These are phyloP conservation scores for Monopis laevigella DNA, from an alignment of 2,888 invertebrate genomes.

Conservation along the genomic window DNA sequence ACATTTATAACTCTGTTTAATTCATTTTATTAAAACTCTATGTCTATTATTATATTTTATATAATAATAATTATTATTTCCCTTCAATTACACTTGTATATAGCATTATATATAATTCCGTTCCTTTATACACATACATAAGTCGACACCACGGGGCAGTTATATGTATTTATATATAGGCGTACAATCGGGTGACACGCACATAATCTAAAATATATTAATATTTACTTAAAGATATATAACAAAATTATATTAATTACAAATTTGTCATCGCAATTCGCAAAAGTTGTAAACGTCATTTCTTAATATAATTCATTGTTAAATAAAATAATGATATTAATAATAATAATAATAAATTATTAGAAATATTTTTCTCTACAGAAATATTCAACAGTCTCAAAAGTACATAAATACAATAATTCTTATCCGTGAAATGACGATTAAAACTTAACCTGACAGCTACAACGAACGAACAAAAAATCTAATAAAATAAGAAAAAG, in stretches of 20 bases:
- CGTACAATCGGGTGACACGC: conserved; percentile 2
- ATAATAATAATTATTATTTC: conserved; percentile 61
- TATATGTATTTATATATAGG: not conserved
- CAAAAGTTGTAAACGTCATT: not conserved
- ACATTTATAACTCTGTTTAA: conserved; percentile 55
- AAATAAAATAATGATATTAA: not conserved
- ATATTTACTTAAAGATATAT: conserved; percentile 4
- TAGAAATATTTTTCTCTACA: conserved; percentile 27
- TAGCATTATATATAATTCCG: conserved; percentile 22
- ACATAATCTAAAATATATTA: not conserved
- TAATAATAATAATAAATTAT: not conserved
- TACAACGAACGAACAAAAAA: conserved; percentile 19
- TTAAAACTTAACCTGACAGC: not conserved
- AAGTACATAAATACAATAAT: conserved; percentile 60
- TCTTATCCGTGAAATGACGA: conserved; percentile 1
- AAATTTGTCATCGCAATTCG: not conserved
- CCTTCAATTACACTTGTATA: conserved; percentile 50
- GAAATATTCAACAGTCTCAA: conserved; percentile 65
- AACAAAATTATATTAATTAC: conserved; percentile 6
- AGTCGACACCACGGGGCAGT: no score
- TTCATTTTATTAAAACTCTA: conserved; percentile 65
- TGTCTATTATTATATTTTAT: conserved; percentile 62
- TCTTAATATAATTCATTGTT: not conserved
- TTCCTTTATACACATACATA: conserved; percentile 35
- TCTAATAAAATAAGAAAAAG: conserved; percentile 23